Conservation (phyloP, 2,113 vertebrate genomes). For the Megalops atlanticus region DNA sequence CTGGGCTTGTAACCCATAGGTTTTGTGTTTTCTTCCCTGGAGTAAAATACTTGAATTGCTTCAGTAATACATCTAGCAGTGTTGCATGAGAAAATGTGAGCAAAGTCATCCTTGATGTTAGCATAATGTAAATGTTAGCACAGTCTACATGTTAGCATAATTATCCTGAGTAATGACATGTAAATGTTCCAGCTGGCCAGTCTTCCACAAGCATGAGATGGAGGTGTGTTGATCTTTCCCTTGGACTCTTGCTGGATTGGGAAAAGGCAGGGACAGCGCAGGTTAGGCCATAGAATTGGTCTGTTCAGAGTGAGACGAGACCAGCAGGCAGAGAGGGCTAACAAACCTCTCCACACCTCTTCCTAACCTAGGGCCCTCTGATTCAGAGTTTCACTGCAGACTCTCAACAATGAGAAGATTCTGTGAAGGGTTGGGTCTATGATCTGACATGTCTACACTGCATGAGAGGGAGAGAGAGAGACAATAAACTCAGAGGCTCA, state of each 20-base stretch:
- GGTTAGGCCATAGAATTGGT: not conserved
- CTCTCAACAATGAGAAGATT: not conserved
- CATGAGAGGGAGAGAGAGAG: not conserved
- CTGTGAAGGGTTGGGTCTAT: not conserved
- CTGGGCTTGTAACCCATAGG: not conserved
- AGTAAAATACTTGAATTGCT: no score
- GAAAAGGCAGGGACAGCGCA: not conserved
- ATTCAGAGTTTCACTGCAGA: not conserved
- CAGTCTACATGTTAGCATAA: no score
- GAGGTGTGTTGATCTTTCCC: no score
- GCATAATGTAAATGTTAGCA: no score
- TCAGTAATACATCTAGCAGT: not conserved
- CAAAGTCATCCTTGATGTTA: no score
- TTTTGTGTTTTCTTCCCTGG: not conserved
- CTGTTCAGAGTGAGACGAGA: not conserved
- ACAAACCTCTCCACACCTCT: not conserved
- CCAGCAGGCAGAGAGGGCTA: not conserved
- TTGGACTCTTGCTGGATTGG: no score
- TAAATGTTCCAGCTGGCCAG: not conserved
- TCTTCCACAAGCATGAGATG: no score
- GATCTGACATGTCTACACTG: no score
- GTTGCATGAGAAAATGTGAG: not conserved
- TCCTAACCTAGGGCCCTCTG: not conserved
- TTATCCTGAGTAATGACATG: no score
- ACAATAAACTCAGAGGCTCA: not conserved